Conservation (phyloP, 2,113 vertebrate species). For the Cyanoramphus novaezelandiae region DNA sequence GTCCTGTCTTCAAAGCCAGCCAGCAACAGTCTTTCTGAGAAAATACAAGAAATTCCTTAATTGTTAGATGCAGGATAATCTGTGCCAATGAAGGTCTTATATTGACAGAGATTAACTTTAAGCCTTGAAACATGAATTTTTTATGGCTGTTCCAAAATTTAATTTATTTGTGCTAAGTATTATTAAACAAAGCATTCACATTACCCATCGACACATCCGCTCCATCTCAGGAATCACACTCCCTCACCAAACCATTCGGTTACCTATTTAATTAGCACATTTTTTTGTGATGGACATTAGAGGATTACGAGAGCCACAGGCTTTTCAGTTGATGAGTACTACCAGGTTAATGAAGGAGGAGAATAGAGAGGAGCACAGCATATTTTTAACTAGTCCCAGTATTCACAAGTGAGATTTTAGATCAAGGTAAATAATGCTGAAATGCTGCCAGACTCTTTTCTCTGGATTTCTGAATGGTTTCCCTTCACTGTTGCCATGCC, state of each 20-base stretch:
- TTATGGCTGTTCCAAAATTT: background rate
- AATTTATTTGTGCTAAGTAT: constrained; percentile 25
- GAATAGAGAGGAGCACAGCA: background rate
- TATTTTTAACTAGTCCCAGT: background rate
- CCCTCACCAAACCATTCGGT: fast-evolving
- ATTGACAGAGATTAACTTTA: constrained; percentile 14
- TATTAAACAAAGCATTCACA: background rate
- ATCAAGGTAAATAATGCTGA: background rate
- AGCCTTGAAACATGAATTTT: constrained; percentile 1
- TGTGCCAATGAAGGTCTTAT: background rate
- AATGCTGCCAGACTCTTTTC: background rate
- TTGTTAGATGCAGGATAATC: background rate
- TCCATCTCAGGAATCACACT: background rate
- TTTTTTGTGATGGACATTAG: background rate
- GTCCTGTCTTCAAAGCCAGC: background rate
- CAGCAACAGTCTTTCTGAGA: background rate
- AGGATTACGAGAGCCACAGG: background rate
- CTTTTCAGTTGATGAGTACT: background rate
- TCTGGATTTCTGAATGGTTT: constrained; percentile 9
- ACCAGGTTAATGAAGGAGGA: background rate
- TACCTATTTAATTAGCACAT: background rate
- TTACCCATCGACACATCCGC: background rate
- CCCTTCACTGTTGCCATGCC: background rate
- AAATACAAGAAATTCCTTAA: background rate
- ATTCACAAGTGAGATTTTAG: background rate